Evolutionary conservation across 2,113 vertebrate genomes (phyloP).

Genomic region (Jacana jacana): DNA sequence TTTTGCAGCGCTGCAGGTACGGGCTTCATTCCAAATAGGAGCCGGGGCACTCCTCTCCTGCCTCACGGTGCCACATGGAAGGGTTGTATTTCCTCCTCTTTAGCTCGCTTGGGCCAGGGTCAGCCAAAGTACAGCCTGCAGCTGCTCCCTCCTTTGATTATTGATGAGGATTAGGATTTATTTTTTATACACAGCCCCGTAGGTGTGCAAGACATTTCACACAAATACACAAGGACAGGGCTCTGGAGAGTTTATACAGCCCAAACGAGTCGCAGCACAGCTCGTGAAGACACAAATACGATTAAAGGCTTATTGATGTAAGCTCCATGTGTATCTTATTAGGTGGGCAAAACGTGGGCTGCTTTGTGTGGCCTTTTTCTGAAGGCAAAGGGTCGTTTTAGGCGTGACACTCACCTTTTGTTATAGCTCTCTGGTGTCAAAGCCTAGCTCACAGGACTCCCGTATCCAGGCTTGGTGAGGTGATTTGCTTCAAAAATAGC

Average conservation of each 20-base stretch:
- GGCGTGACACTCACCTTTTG: neutral
- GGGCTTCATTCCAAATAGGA: neutral
- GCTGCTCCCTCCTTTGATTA: constrained; percentile 32
- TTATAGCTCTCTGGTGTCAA: neutral
- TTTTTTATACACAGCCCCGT: neutral
- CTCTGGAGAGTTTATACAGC: neutral
- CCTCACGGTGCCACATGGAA: neutral
- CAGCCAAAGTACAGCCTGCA: constrained; percentile 50
- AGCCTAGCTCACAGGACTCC: neutral
- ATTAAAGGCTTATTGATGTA: neutral
- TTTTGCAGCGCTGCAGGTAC: neutral
- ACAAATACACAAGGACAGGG: neutral
- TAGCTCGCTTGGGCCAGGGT: neutral
- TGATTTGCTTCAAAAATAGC: neutral
- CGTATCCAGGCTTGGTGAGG: neutral
- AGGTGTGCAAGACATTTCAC: constrained; percentile 12
- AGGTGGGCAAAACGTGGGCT: neutral
- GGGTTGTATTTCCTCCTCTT: neutral
- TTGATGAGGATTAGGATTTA: constrained; percentile 16
- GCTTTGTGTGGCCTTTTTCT: neutral
- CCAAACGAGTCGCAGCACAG: neutral
- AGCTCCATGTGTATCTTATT: neutral
- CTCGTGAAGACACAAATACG: neutral
- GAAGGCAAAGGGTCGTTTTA: neutral
- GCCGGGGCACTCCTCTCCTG: neutral